Conservation (phyloP, 2,888 invertebrate species). For the Anthrax anthrax region DNA sequence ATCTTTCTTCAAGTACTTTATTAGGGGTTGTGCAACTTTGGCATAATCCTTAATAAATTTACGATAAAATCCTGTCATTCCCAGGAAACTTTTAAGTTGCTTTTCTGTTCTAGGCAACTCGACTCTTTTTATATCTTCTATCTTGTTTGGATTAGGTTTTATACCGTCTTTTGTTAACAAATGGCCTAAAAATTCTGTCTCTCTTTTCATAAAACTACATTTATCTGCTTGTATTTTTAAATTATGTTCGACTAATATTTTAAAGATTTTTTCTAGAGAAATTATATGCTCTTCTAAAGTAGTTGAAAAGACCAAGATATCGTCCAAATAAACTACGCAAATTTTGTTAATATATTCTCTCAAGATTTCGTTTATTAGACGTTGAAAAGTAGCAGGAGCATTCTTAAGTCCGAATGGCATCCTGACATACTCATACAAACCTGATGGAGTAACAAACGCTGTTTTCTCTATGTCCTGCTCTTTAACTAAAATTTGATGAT, state of each 20-base stretch:
- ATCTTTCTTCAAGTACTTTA: slow-evolving; percentile 9
- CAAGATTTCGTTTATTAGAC: too few species aligned
- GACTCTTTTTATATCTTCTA: slow-evolving; percentile 2
- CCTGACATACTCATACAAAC: slow-evolving; percentile 11
- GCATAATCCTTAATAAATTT: slow-evolving; percentile 9
- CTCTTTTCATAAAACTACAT: too few species aligned
- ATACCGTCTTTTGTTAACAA: slow-evolving; percentile 5
- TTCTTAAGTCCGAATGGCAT: too few species aligned
- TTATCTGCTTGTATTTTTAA: slow-evolving; percentile 6
- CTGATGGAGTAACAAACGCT: slow-evolving; percentile 9
- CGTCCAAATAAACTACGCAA: too few species aligned
- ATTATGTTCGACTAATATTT: slow-evolving; percentile 1
- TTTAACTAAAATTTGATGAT: slow-evolving; percentile 10
- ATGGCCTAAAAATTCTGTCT: slow-evolving; percentile 8
- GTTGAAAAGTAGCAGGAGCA: too few species aligned
- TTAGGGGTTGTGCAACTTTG: slow-evolving; percentile 11
- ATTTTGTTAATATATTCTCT: too few species aligned
- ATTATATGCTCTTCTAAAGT: slow-evolving; percentile 3
- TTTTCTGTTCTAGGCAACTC: slow-evolving; percentile 9
- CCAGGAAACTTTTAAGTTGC: slow-evolving; percentile 11
- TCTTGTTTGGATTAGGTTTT: slow-evolving; percentile 6
- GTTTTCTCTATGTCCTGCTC: slow-evolving; percentile 12
- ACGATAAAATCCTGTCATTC: slow-evolving; percentile 9
- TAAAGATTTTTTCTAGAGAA: slow-evolving; percentile 3
- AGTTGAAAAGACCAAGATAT: too few species aligned